phyloP scores from a whole-genome alignment of 1,140 invertebrate species.

The Laodelphax striatellus region DNA sequence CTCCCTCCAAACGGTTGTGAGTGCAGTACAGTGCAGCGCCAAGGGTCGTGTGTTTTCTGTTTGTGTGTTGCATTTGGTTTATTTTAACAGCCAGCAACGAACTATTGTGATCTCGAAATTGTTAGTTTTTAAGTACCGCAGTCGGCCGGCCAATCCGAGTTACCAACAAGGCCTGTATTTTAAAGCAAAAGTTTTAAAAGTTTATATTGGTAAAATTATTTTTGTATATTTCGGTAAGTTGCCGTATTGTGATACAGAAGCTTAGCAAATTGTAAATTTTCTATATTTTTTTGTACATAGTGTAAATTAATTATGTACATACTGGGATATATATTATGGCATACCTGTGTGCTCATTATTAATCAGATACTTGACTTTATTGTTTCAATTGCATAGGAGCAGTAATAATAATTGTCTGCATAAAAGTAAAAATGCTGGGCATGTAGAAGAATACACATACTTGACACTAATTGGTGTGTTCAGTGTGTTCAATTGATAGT shows the following conservation, averaged over 20 bases:
- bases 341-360: background rate
- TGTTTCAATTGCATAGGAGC: background rate
- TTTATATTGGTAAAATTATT: conserved; percentile 2
- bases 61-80: background rate
- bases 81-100: background rate
- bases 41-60: background rate
- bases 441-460: background rate
- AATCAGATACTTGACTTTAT: background rate
- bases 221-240: conserved; percentile 8
- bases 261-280: conserved; percentile 7
- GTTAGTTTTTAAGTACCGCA: background rate
- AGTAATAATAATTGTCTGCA: background rate
- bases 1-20: background rate
- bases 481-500: background rate
- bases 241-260: background rate
- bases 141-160: conserved; percentile 1
- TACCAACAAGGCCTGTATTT: conserved; percentile 5
- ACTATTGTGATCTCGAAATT: conserved; percentile 7
- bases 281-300: background rate
- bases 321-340: background rate
- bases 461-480: background rate
- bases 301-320: background rate
- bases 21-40: background rate
- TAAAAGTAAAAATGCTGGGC: background rate
- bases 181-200: background rate